Conservation (phyloP, 2,113 vertebrate genomes). For the Martes martes region DNA sequence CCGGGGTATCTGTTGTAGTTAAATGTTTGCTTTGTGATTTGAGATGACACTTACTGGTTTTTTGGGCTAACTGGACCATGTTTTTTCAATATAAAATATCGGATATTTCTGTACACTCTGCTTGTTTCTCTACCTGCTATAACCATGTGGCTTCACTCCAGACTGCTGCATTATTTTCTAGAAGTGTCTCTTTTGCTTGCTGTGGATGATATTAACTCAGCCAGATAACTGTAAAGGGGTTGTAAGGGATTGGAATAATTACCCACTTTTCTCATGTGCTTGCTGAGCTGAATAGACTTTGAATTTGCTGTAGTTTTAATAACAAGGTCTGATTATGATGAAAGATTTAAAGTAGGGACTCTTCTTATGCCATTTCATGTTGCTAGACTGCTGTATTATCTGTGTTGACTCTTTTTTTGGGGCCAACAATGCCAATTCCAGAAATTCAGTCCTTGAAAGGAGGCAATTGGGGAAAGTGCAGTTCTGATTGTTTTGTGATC, state of each 20-base stretch:
- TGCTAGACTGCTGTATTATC: neutral
- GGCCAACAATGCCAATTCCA: neutral
- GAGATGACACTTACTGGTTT: neutral
- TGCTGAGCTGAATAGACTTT: conserved; percentile 3
- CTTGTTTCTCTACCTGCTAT: neutral
- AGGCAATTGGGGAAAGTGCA: conserved; percentile 19
- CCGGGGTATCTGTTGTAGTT: neutral
- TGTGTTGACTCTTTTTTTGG: neutral
- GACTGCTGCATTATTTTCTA: neutral
- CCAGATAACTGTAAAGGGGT: neutral
- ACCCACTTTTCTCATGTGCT: conserved; percentile 5
- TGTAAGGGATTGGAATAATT: conserved; percentile 16
- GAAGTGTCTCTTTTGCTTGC: neutral
- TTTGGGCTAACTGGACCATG: neutral
- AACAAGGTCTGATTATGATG: neutral
- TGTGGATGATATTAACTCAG: neutral
- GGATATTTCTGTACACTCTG: neutral
- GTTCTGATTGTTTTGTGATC: conserved; percentile 26
- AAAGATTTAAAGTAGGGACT: conserved; percentile 19
- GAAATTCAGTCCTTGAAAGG: conserved; percentile 14
- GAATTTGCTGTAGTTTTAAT: conserved; percentile 23
- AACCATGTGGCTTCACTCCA: neutral
- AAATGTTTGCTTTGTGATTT: conserved; percentile 16
- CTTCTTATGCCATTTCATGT: neutral
- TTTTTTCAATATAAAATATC: neutral